phyloP scores from a whole-genome alignment of 1,140 invertebrate species.

The Helicoverpa zea region DNA sequence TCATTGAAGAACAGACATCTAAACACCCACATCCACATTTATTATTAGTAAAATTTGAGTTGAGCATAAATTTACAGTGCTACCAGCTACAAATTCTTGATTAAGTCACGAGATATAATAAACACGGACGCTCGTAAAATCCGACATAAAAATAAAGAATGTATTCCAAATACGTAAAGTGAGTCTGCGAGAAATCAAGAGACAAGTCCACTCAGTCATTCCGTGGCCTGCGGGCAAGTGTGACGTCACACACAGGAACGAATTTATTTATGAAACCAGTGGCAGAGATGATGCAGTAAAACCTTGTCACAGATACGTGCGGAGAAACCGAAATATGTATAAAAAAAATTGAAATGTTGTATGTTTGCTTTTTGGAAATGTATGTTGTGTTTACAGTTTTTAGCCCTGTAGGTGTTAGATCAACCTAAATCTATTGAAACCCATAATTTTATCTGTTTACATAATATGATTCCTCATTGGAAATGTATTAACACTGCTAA shows the following conservation, averaged over 20 bases:
- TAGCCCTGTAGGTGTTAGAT: not conserved
- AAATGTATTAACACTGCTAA: too few species aligned
- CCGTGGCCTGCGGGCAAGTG: conserved; percentile 5
- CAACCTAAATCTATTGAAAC: too few species aligned
- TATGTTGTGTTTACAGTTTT: not conserved
- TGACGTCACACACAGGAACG: conserved; percentile 20
- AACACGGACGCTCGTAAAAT: not conserved
- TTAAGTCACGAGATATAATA: not conserved
- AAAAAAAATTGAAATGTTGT: not conserved
- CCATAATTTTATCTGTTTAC: too few species aligned
- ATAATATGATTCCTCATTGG: too few species aligned
- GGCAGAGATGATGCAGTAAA: conserved; percentile 29
- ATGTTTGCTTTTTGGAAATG: not conserved
- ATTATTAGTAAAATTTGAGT: too few species aligned
- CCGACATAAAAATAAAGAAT: conserved; percentile 8
- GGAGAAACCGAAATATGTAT: conserved; percentile 5
- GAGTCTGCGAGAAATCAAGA: not conserved
- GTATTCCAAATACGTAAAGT: not conserved
- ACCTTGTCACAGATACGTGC: conserved; percentile 17
- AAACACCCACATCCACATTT: too few species aligned
- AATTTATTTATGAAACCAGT: conserved; percentile 39
- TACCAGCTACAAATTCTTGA: too few species aligned
- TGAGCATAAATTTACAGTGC: too few species aligned
- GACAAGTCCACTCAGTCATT: conserved; percentile 4
- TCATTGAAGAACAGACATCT: too few species aligned